Evolutionary conservation across 2,888 invertebrate genomes (phyloP), one percentile per base, ranked within the genome.

Genomic region (Oxycera nigricornis): DNA sequence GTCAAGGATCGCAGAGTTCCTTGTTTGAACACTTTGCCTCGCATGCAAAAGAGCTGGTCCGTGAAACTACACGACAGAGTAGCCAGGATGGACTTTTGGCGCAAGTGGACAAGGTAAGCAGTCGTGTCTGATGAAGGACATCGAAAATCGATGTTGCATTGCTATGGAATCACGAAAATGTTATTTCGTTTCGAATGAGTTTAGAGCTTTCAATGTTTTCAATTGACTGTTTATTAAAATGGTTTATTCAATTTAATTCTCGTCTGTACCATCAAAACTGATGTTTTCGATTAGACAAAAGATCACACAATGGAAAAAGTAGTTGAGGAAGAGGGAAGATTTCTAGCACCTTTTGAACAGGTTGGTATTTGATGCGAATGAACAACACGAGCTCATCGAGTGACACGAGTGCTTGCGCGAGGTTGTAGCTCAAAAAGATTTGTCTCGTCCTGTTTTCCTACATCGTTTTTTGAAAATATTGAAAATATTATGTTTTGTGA

Each of bases 41-140:
- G 0, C 95, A 95, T 81, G 96, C 96, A 11, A 95, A 95, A 83
- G 96, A 95, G 80, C 85, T 96, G 74, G 95, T 96, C 1, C 88
- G 92, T 62, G 96, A 96, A 82, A 94, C 95, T 0, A 94, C 94
- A 0, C 87, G 95, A 1, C 95, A 95, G 83, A 93, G 93, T 83
- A 95, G 95, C 80, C 95, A 95, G 83, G 95, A 96, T 83, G 95
- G 95, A 28, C 82, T 95, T 3, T 86, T 95, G 7, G 94, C 95
- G 1, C 95, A 95, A 77, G 93, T 96, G 89, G 95, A 95, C 81
- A 95, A 95, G 91, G 94, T 95, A 86, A 79, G 70, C 11, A 35
- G 35, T 35, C 11, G 11, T 35, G 35, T 11, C 6, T 35, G 35
- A 35, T n/a, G n/a, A n/a, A n/a, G n/a, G 11, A 35, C 35, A 35